Percentiles rank a stretch among this genome's conserved stretches.
Evolutionary conservation across 2,113 vertebrate genomes (phyloP).

Genomic region (Podarcis cretensis): DNA sequence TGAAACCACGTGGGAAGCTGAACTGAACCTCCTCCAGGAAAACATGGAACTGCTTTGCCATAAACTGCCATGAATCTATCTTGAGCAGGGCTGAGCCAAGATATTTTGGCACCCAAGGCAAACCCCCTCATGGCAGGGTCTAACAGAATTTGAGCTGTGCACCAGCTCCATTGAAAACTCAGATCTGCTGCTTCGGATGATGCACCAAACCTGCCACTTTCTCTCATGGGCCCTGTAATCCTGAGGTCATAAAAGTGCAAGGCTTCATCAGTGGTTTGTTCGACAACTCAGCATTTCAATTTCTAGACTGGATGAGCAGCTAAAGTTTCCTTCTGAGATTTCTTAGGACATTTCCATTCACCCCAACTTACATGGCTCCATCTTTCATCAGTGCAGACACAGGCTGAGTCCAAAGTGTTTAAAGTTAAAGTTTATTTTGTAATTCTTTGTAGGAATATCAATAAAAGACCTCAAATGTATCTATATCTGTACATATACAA

Average conservation of each 20-base stretch:
- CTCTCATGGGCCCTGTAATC: not conserved
- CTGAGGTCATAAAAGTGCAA: not conserved
- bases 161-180: not conserved
- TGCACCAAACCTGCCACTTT: accelerated
- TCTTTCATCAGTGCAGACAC: not conserved
- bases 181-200: not conserved
- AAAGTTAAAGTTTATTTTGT: constrained; percentile 86
- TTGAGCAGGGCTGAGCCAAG: not conserved
- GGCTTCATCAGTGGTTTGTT: not conserved
- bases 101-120: not conserved
- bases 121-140: not conserved
- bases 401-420: constrained; percentile 71
- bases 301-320: not conserved
- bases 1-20: no score
- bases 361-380: not conserved
- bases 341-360: not conserved
- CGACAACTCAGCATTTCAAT: accelerated
- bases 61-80: not conserved
- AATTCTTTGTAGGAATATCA: constrained; percentile 83
- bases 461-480: constrained; percentile 85
- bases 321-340: not conserved
- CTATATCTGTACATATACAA: constrained; percentile 85
- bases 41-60: not conserved
- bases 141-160: not conserved
- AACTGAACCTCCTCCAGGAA: not conserved